Base-by-base conservation (phyloP, 2,797 vertebrate genomes). In the Parotocinclus haroldoi region DNA sequence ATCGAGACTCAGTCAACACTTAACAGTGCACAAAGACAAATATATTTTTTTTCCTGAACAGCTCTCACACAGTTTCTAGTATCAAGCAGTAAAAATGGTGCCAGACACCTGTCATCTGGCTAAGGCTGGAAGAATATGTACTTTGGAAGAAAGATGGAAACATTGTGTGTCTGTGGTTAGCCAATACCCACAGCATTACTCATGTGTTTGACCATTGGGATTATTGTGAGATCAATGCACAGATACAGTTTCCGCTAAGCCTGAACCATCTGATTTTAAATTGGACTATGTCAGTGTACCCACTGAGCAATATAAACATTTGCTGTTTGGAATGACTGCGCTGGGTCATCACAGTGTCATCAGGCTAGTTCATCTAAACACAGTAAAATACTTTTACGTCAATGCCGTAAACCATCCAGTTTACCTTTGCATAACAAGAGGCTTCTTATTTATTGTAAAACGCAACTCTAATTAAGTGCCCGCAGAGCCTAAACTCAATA, bases 51-150 rank as follows among this genome's bases (percentile, higher is more conserved):
- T 14, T 44, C 42, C 7, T 50, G 48, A 50, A 14, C 48, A 62
- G 14, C 51, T 58, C 65, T 71, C 53, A 63, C 2, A 10, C 57
- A n/a, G 11, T 48, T 54, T 71, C 59, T 14, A 49, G 19, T 44
- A 7, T 56, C 45, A 40, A 51, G 49, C 18, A 52, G 18, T 54
- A 68, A 54, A 68, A 45, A 9, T 46, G 45, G 19, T 46, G n/a
- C 59, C 75, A 75, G 63, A 73, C 78, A 79, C 75, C 78, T 79
- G 78, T 63, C 58, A 19, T 36, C 53, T 63, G 8, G 45, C 48
- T 44, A 54, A 17, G 17, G 11, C 48, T 61, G 45, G 27, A 27
- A 27, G 27, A 27, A 27, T 27, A 27, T 27, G 59, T 46, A 40
- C 16, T 42, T 14, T 51, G 62, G 19, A 73, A 5, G 8, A 50